A percentile compares a stretch with the other conserved stretches of the same genome.
Conservation (phyloP, 2,888 invertebrate species). For the Zeuzera pyrina region DNA sequence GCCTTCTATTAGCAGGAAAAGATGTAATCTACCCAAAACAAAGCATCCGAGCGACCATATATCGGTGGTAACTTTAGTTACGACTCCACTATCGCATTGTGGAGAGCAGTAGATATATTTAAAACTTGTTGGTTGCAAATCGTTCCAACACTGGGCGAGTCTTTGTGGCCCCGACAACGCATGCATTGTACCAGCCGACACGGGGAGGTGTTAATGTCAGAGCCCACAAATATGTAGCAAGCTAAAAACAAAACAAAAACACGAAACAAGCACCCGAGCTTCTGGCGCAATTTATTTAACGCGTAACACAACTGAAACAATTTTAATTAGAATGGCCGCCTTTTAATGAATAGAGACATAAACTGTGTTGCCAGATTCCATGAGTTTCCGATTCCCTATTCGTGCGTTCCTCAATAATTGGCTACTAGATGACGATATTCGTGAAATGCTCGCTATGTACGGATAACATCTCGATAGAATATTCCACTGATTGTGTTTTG, state of each 20-base stretch:
- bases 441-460: constrained; percentile 34
- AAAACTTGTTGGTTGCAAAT: constrained; percentile 45
- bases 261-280: constrained; percentile 29
- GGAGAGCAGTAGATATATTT: constrained; percentile 41
- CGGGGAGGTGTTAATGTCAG: constrained; percentile 43
- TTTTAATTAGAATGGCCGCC: constrained; percentile 51
- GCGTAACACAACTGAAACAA: constrained; percentile 40
- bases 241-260: constrained; percentile 35
- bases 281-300: constrained; percentile 40
- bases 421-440: constrained; percentile 48
- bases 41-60: constrained; percentile 39
- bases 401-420: constrained; percentile 48
- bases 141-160: constrained; percentile 25
- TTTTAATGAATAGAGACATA: constrained; percentile 60
- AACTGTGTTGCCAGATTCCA: constrained; percentile 33
- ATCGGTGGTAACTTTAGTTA: constrained; percentile 37
- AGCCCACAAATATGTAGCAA: constrained; percentile 46
- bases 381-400: constrained; percentile 32
- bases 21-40: constrained; percentile 44
- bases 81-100: constrained; percentile 32
- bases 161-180: constrained; percentile 36
- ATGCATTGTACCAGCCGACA: constrained; percentile 32
- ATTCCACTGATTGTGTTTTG: too few species aligned
- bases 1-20: constrained; percentile 47
- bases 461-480: too few species aligned